A percentile compares a stretch with the other conserved stretches of the same genome.
Conservation (phyloP, 2,113 vertebrate species). For the Gopherus evgoodei region DNA sequence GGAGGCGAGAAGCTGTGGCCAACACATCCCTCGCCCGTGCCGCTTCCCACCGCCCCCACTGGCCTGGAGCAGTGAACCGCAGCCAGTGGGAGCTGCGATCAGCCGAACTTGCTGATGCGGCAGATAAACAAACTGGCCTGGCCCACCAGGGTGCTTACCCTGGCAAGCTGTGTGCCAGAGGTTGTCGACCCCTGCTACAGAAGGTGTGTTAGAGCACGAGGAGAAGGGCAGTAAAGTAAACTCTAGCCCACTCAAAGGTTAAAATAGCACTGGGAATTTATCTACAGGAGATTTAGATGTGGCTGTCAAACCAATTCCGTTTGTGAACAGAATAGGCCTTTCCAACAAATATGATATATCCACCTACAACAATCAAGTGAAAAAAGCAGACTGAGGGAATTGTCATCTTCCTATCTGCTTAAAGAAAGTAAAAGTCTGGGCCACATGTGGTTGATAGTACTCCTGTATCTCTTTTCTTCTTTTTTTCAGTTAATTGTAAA, state of each 20-base stretch:
- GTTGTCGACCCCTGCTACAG: not conserved
- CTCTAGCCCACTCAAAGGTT: not conserved
- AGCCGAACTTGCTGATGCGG: too few species aligned
- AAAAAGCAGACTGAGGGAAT: not conserved
- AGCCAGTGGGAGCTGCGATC: too few species aligned
- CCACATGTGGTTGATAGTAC: not conserved
- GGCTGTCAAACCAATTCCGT: not conserved
- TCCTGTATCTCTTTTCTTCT: not conserved
- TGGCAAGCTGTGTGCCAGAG: too few species aligned
- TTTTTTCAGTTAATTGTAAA: slow-evolving; percentile 16
- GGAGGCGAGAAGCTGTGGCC: too few species aligned
- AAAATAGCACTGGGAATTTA: not conserved
- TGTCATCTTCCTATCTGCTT: not conserved
- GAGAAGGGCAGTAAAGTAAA: not conserved
- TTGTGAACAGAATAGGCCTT: not conserved
- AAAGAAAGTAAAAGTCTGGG: not conserved
- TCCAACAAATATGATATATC: not conserved
- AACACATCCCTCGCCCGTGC: too few species aligned
- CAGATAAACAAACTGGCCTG: too few species aligned
- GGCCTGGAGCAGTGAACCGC: too few species aligned
- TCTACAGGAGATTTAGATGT: not conserved
- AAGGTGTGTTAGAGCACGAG: not conserved
- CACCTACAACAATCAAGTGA: not conserved
- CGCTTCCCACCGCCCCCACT: too few species aligned
- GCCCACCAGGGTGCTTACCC: too few species aligned